Evolutionary conservation across 2,797 vertebrate species (phyloP).

Genomic region (Margarornis squamiger): DNA sequence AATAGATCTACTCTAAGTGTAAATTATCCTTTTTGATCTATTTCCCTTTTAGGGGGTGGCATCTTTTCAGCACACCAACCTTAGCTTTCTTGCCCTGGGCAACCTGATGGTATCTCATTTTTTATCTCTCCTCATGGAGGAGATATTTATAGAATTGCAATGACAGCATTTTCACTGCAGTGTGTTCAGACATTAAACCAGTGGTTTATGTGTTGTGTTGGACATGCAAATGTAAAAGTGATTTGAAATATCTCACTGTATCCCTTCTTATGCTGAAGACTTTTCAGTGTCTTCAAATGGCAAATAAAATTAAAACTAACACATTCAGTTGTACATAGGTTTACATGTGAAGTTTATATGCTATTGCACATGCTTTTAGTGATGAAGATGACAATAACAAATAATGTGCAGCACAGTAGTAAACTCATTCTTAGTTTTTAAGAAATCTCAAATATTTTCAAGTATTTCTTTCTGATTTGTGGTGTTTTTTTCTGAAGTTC

Average conservation of each 20-base stretch:
- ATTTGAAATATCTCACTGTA: not conserved
- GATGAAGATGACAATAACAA: not conserved
- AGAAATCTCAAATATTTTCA: not conserved
- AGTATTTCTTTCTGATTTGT: not conserved
- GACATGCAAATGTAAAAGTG: not conserved
- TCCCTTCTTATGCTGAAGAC: not conserved
- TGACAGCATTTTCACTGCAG: not conserved
- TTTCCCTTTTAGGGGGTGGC: not conserved
- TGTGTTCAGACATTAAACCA: not conserved
- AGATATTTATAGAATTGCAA: not conserved
- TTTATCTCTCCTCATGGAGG: not conserved
- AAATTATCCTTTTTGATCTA: not conserved
- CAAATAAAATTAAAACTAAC: conserved; percentile 4
- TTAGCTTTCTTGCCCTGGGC: not conserved
- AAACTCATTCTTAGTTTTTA: not conserved
- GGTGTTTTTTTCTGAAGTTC: not conserved
- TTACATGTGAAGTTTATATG: not conserved
- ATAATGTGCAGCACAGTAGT: not conserved
- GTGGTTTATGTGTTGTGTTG: not conserved
- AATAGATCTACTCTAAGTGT: not conserved
- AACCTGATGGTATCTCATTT: not conserved
- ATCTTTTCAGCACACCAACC: not conserved
- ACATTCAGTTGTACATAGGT: not conserved
- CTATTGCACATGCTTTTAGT: not conserved
- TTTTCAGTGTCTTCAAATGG: not conserved